Base-by-base conservation (phyloP, 2,888 invertebrate species). In the Mesoligia furuncula region DNA sequence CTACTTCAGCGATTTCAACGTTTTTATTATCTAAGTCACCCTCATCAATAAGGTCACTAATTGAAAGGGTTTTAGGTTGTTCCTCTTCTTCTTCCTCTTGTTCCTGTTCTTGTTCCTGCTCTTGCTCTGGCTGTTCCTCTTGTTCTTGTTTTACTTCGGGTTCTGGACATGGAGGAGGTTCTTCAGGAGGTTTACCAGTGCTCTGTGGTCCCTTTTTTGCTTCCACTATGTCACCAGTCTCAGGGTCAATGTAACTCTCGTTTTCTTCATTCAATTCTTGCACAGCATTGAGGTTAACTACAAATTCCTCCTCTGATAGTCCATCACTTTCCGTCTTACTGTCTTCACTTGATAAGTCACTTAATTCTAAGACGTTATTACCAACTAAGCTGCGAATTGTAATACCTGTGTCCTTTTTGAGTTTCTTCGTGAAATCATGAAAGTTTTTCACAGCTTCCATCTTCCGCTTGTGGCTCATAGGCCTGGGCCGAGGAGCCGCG, bases 341-440 rank as follows among this genome's bases (percentile, higher is more conserved):
- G 64, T 94, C 94, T 80, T 96, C 96, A 94, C 96, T 96, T 87
- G 96, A 95, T 91, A 93, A 95, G 81, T 96, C 97, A 94, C 95
- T 95, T 90, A 96, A 91, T 80, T 97, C 97, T 93, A 97, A 93
- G 81, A 97, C 91, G 90, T 96, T 95, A 86, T 95, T 95, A 81
- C 97, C 97, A 81, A 95, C 95, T 91, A 97, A 93, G 86, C 97
- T 95, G 83, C 95, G 95, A 84, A 97, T 97, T 77, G 93, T 93
- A 87, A 97, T 95, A 83, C 97, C 97, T 84, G 97, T 96, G 91
- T 97, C 97, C 90, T 97, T 94, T 91, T 97, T 97, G 36, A 97
- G 93, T 91, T 96, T 97, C 90, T 97, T 97, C 11, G 97, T 97
- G 87, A 97, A 97, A 87, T 97, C 93, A 85, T 97, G 97, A 85